Evolutionary conservation across 2,113 vertebrate species (phyloP).

Genomic region (Sporophila hypoxantha): DNA sequence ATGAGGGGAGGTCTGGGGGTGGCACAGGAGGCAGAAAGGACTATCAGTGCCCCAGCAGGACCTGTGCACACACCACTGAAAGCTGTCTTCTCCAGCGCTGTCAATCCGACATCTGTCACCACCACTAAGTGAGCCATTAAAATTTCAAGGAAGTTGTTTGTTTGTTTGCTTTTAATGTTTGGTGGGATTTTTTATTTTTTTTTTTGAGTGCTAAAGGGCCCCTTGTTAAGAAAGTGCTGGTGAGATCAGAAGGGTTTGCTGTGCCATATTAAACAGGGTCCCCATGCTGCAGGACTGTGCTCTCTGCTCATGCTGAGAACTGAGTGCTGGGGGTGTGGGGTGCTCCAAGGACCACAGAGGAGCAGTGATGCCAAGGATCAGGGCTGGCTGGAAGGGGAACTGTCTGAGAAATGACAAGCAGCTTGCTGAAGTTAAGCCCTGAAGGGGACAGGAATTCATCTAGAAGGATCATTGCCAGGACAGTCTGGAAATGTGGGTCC

Average conservation of each 20-base stretch:
- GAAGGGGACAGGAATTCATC: neutral
- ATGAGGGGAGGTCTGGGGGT: neutral
- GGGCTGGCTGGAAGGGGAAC: neutral
- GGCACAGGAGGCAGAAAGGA: neutral
- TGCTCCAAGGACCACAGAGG: neutral
- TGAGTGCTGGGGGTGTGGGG: neutral
- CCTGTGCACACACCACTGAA: neutral
- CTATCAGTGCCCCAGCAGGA: neutral
- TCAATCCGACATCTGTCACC: neutral
- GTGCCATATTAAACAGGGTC: neutral
- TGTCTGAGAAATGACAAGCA: neutral
- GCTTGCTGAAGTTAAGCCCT: neutral
- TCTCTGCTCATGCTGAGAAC: neutral
- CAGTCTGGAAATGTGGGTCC: neutral
- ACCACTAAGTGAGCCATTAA: neutral
- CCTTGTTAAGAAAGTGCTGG: neutral
- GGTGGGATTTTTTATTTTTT: neutral
- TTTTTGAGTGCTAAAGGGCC: neutral
- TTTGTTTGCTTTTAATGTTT: neutral
- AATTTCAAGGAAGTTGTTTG: neutral
- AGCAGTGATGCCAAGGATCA: neutral
- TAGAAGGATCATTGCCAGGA: neutral
- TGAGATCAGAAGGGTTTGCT: neutral
- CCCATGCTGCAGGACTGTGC: rapidly evolving
- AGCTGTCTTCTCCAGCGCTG: neutral